Conservation (phyloP, 2,113 vertebrate genomes). For the Eupsittula cactorum region DNA sequence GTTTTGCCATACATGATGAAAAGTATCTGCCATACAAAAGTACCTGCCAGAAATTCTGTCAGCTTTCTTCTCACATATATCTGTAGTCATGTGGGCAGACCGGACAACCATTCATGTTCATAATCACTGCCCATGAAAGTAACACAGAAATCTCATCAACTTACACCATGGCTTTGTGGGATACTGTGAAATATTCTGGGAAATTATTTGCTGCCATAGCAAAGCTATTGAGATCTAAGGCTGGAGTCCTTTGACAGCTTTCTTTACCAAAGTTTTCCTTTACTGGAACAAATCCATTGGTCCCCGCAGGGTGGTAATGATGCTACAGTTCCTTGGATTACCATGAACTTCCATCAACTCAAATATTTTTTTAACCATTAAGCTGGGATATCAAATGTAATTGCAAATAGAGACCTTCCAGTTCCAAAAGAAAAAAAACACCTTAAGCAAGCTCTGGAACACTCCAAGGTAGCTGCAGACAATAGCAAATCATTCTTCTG, state of each 20-base stretch:
- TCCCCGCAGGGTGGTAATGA: not conserved
- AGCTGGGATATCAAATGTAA: not conserved
- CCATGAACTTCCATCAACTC: not conserved
- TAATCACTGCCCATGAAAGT: not conserved
- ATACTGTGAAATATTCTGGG: not conserved
- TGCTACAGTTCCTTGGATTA: not conserved
- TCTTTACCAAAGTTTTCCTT: not conserved
- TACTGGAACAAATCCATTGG: not conserved
- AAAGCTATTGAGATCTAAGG: not conserved
- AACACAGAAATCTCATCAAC: not conserved
- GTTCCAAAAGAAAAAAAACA: not conserved
- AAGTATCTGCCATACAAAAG: not conserved
- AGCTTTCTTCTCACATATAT: not conserved
- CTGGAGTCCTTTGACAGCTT: not conserved
- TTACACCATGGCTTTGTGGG: not conserved
- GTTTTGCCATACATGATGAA: not conserved
- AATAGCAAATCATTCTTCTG: not conserved
- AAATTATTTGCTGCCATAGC: rapidly evolving
- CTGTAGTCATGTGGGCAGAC: not conserved
- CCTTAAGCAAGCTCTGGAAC: not conserved
- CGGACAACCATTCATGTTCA: rapidly evolving
- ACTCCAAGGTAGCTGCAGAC: not conserved
- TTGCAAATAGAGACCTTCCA: not conserved
- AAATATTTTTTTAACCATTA: not conserved
- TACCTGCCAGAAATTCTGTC: not conserved